These are phyloP conservation scores for Propsilocerus akamusi DNA, from an alignment of 1,140 invertebrate species.

Conservation along the genomic window DNA sequence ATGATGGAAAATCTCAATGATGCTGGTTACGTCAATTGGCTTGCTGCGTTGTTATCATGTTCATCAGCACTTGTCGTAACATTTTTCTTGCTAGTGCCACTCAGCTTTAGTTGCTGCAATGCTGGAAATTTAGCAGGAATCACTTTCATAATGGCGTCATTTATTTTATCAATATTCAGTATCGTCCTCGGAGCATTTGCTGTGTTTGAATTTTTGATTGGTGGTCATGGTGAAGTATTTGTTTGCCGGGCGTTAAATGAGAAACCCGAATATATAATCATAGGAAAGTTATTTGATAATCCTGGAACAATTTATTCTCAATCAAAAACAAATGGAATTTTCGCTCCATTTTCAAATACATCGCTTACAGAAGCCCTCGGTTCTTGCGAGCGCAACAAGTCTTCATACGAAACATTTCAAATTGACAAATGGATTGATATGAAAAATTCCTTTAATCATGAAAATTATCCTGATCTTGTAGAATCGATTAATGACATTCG, in stretches of 20 bases:
- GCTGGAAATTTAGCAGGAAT: slow-evolving; percentile 30
- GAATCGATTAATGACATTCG: slow-evolving; percentile 20
- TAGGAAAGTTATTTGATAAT: slow-evolving; percentile 35
- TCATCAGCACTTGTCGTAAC: slow-evolving; percentile 16
- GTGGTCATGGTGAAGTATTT: slow-evolving; percentile 31
- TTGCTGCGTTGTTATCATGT: slow-evolving; percentile 19
- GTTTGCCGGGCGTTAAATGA: slow-evolving; percentile 42
- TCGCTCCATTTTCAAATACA: slow-evolving; percentile 18
- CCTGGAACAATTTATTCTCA: slow-evolving; percentile 32
- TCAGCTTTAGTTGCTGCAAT: slow-evolving; percentile 30
- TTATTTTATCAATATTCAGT: slow-evolving; percentile 21
- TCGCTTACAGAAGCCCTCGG: slow-evolving; percentile 20
- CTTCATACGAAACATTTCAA: slow-evolving; percentile 50
- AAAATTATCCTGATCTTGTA: slow-evolving; percentile 22
- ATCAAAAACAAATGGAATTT: slow-evolving; percentile 28
- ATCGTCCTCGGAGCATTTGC: slow-evolving; percentile 21
- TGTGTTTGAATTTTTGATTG: slow-evolving; percentile 21
- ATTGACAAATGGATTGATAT: slow-evolving; percentile 42
- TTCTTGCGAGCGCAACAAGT: slow-evolving; percentile 44
- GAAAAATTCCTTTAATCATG: slow-evolving; percentile 31
- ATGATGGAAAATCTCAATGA: background rate
- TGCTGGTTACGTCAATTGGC: slow-evolving; percentile 11
- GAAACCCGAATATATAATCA: slow-evolving; percentile 30
- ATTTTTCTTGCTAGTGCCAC: slow-evolving; percentile 20
- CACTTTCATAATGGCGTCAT: slow-evolving; percentile 27